Evolutionary conservation across 2,888 invertebrate genomes (phyloP).

Genomic region (Pollenia angustigena): DNA sequence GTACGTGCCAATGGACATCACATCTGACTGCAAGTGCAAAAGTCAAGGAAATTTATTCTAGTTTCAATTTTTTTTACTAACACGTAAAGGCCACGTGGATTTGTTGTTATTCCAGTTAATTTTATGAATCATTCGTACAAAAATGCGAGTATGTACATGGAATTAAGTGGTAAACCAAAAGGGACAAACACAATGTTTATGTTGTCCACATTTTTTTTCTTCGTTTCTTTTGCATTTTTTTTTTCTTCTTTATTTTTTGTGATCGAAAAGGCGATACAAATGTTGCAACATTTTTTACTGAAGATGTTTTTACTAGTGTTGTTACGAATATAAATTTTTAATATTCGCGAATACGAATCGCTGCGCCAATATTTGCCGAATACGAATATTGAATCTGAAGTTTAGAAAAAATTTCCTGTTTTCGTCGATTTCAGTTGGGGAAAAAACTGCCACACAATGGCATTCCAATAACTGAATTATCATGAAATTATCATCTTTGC

Average conservation of each 20-base stretch:
- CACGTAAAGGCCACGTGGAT: slow-evolving; percentile 36
- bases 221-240: neutral
- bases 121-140: slow-evolving; percentile 33
- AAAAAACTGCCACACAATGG: too few relatives aligned
- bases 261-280: slow-evolving; percentile 18
- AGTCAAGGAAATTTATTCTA: neutral
- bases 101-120: neutral
- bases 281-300: slow-evolving; percentile 18
- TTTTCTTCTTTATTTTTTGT: neutral
- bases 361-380: too few relatives aligned
- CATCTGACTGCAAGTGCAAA: neutral
- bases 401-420: too few relatives aligned
- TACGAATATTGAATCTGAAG: too few relatives aligned
- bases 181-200: neutral
- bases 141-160: neutral
- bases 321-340: too few relatives aligned
- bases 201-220: neutral
- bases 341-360: too few relatives aligned
- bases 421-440: too few relatives aligned
- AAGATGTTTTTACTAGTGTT: neutral
- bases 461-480: too few relatives aligned
- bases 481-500: too few relatives aligned
- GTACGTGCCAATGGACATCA: slow-evolving; percentile 22
- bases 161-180: neutral
- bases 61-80: slow-evolving; percentile 8